phyloP scores from a whole-genome alignment of 2,888 invertebrate genomes.

The Scrobipalpa atriplicella region DNA sequence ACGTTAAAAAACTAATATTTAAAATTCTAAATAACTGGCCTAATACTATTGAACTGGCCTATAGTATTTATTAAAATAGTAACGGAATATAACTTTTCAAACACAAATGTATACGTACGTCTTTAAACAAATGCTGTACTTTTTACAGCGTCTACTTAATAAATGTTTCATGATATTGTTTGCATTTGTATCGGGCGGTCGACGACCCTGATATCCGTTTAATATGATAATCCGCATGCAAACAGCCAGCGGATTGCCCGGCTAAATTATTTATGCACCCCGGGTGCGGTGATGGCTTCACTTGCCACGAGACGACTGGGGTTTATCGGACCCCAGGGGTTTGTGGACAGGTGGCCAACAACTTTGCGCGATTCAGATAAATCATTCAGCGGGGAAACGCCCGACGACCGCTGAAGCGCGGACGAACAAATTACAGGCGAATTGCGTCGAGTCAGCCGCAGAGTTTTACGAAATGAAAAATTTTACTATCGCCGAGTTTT shows the following conservation, averaged over 20 bases:
- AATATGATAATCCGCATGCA: conserved; percentile 82
- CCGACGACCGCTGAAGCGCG: conserved; percentile 14
- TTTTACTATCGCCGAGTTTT: conserved; percentile 5
- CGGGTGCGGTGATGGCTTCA: conserved; percentile 71
- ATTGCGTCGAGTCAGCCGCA: not conserved
- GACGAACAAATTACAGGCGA: conserved; percentile 11
- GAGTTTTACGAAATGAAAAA: conserved; percentile 13
- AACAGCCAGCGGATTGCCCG: conserved; percentile 78
- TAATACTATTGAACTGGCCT: too few species aligned
- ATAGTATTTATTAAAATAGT: too few species aligned
- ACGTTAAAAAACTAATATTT: too few species aligned
- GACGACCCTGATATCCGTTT: conserved; percentile 77
- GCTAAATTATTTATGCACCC: conserved; percentile 81
- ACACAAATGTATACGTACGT: too few species aligned
- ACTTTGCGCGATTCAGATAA: conserved; percentile 55
- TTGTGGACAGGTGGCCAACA: conserved; percentile 57
- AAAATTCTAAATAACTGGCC: too few species aligned
- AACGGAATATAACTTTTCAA: too few species aligned
- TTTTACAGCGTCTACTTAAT: conserved; percentile 51
- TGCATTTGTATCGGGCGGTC: conserved; percentile 69
- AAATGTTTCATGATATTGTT: conserved; percentile 78
- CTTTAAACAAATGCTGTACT: not conserved
- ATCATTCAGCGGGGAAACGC: conserved; percentile 47
- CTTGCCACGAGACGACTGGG: conserved; percentile 58
- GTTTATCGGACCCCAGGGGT: conserved; percentile 66